Conservation (phyloP, 2,113 vertebrate species). For the Fregetta grallaria region DNA sequence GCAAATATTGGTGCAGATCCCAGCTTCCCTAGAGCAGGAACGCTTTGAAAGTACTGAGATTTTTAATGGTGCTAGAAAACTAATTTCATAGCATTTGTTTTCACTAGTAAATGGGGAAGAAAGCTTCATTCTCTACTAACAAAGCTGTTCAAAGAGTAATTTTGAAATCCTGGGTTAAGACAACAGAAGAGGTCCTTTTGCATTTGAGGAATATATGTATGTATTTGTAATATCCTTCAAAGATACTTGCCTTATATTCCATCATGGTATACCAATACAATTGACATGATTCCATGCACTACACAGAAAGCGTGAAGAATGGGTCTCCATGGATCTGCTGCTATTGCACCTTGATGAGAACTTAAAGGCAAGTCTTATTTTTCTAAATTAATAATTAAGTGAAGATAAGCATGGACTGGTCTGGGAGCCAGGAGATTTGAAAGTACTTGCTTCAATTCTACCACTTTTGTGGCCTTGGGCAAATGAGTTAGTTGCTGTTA, state of each 20-base stretch:
- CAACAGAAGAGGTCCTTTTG: neutral
- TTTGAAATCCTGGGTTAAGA: neutral
- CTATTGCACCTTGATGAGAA: neutral
- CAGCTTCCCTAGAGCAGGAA: neutral
- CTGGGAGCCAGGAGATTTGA: neutral
- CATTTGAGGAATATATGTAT: neutral
- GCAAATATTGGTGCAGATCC: neutral
- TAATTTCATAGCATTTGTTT: neutral
- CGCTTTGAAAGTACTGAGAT: neutral
- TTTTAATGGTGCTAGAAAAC: neutral
- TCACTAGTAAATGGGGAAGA: neutral
- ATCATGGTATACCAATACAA: fast-evolving
- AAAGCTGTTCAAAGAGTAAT: neutral
- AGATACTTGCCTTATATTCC: neutral
- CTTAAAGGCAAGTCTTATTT: neutral
- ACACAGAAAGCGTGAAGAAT: neutral
- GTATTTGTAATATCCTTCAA: neutral
- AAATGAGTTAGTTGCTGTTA: neutral
- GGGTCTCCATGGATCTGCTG: neutral
- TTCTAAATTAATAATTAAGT: neutral
- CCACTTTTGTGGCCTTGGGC: neutral
- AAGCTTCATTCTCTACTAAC: neutral
- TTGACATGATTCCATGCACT: neutral
- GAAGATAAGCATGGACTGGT: neutral
- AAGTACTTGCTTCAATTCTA: neutral